Evolutionary conservation across 2,113 vertebrate genomes (phyloP), one percentile per base, ranked within the genome.

Genomic region (Regulus satrapa): DNA sequence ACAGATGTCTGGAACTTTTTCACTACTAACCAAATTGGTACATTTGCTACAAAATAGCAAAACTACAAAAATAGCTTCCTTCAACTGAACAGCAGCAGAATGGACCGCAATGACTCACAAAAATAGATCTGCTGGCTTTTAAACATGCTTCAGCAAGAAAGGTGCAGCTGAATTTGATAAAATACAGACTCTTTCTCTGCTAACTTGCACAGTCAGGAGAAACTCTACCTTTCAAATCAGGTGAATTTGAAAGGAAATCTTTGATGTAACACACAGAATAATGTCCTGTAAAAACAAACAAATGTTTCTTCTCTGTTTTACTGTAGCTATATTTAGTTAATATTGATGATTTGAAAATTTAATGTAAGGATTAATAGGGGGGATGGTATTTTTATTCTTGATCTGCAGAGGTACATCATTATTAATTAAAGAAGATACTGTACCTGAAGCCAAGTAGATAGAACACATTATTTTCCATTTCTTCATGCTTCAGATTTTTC

Each of bases 311-410:
- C 73, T 95, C 52, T 87, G 48, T 81, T 92, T 95, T 89, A 83
- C 38, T 79, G 74, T 58, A 82, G 67, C 66, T 95, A 38, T 96
- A 72, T 95, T 97, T 97, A 94, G 73, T 92, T 96, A 93, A 91
- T 95, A 97, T 88, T 94, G 94, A 84, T 67, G 36, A 29, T 62
- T 91, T 85, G 59, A 97, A 97, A 95, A 79, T 43, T 67, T 92
- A 85, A 93, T 86, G 80, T 32, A 78, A 91, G 32, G 54, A 61
- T 43, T 77, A 59, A 73, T 86, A 88, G 92, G 14, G 12, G 34
- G 46, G 84, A 45, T 74, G 67, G 13, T 55, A 67, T 58, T 90
- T 95, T 93, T 90, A 64, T 49, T 66, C 63, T 91, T 83, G 56
- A 58, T 34, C 76, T 95, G 89, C 84, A 89, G 63, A 93, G 79